A percentile compares a stretch with the other conserved stretches of the same genome.
Conservation (phyloP, 2,113 vertebrate species). For the Xiphophorus couchianus region DNA sequence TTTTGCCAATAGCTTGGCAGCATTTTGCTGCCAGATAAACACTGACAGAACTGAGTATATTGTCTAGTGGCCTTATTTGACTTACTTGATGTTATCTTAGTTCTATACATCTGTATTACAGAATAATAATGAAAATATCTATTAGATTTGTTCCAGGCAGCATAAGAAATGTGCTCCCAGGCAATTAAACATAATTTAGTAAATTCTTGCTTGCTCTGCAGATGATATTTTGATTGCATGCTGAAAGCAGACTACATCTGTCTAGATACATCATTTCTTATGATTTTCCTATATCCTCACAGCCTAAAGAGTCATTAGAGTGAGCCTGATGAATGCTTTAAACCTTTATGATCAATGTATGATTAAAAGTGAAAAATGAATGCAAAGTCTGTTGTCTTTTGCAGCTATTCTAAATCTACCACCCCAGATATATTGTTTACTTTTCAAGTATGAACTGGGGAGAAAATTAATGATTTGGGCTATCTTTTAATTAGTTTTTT, state of each 20-base stretch:
- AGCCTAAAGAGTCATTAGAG: background rate
- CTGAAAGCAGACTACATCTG: background rate
- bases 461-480: conserved; percentile 54
- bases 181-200: background rate
- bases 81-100: background rate
- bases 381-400: conserved; percentile 29
- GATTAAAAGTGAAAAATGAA: conserved; percentile 40
- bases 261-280: background rate
- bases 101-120: background rate
- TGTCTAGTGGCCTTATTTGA: background rate
- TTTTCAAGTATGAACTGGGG: conserved; percentile 38
- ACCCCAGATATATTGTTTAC: conserved; percentile 31
- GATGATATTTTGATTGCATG: background rate
- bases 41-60: background rate
- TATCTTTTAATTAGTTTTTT: conserved; percentile 73
- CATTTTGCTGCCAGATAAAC: conserved; percentile 17
- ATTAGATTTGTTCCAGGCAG: background rate
- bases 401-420: conserved; percentile 20
- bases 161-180: background rate
- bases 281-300: conserved; percentile 4
- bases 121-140: background rate
- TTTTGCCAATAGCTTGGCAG: conserved; percentile 1
- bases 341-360: conserved; percentile 29
- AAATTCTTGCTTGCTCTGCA: background rate
- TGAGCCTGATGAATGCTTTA: conserved; percentile 27